These are phyloP conservation scores for Melierax canorus DNA, from an alignment of 2,113 vertebrate genomes.

Conservation along the genomic window DNA sequence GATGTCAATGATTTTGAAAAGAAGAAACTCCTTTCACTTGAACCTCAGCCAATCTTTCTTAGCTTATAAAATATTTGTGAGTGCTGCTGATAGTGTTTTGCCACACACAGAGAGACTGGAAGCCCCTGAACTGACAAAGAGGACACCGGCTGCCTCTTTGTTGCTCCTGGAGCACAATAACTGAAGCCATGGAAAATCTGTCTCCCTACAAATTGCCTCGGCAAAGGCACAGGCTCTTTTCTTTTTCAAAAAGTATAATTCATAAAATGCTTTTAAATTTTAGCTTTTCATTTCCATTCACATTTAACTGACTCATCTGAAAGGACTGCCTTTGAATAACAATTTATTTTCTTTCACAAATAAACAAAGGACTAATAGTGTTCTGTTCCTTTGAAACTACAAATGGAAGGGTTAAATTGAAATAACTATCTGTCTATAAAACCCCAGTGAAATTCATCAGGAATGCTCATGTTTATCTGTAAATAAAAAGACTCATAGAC, in stretches of 20 bases:
- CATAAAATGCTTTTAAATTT: constrained; percentile 2
- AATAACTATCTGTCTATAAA: neutral
- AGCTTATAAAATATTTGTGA: constrained; percentile 13
- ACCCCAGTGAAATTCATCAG: neutral
- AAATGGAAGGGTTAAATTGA: constrained; percentile 5
- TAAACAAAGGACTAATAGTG: neutral
- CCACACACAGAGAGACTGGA: neutral
- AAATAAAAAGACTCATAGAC: neutral
- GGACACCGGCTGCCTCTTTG: neutral
- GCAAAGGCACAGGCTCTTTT: neutral
- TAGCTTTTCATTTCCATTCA: constrained; percentile 20
- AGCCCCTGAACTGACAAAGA: constrained; percentile 15
- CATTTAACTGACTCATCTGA: neutral
- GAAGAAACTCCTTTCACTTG: neutral
- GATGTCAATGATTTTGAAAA: neutral
- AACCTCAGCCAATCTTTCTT: neutral
- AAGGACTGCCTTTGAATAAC: neutral
- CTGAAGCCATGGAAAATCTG: neutral
- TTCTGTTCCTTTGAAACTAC: constrained; percentile 7
- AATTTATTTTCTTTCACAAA: constrained; percentile 11
- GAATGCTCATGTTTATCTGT: neutral
- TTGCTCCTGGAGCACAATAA: neutral
- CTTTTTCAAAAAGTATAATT: neutral
- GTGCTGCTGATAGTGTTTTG: neutral
- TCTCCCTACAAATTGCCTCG: constrained; percentile 11